Conservation (phyloP, 2,113 vertebrate species). For the Mus pahari region DNA sequence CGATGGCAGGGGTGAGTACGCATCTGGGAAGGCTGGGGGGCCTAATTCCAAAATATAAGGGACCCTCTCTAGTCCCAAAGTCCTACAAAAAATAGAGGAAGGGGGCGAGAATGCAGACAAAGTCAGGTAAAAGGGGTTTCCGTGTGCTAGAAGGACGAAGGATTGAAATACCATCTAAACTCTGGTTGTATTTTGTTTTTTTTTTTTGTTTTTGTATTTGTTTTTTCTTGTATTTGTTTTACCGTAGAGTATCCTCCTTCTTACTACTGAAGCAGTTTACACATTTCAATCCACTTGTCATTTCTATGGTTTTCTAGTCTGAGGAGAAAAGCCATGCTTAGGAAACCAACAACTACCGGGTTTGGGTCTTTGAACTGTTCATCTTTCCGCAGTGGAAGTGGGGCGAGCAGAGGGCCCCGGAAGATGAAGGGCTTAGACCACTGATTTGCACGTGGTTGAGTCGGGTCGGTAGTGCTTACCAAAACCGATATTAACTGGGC, state of each 20-base stretch:
- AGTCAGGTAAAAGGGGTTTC: neutral
- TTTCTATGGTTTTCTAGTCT: neutral
- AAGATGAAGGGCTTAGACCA: slow-evolving; percentile 34
- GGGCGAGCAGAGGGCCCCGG: neutral
- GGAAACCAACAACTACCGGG: neutral
- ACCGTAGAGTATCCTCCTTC: neutral
- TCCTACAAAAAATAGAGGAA: neutral
- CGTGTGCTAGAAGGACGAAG: neutral
- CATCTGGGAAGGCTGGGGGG: neutral
- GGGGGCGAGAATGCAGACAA: neutral
- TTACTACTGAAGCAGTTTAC: neutral
- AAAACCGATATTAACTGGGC: slow-evolving; percentile 20
- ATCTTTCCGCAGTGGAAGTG: neutral
- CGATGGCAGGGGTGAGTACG: slow-evolving; percentile 82
- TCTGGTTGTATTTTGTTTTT: neutral
- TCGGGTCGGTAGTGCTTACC: slow-evolving; percentile 58
- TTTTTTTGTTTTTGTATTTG: no score
- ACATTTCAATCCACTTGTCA: neutral
- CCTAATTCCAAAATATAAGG: neutral
- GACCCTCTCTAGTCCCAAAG: neutral
- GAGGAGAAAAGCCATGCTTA: neutral
- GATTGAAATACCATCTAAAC: neutral
- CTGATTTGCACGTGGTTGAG: slow-evolving; percentile 76
- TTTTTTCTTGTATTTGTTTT: neutral
- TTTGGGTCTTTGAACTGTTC: neutral